Evolutionary conservation across 92 coral and sea anemone genomes (phyloP), one percentile per base, ranked within the genome.

Genomic region (Phenganax subtilis): DNA sequence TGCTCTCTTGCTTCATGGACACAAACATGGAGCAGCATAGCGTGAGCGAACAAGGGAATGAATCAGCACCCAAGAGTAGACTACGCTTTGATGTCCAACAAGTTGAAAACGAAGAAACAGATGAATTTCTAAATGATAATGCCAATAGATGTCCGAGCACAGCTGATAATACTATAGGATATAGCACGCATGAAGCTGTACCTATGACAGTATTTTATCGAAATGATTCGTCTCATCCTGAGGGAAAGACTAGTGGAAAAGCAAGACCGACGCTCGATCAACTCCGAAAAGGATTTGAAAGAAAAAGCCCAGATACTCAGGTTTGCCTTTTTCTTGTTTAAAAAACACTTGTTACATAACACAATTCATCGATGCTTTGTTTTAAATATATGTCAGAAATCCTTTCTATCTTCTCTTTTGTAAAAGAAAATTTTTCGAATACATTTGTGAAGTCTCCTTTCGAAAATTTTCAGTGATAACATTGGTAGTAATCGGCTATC

Each of bases 181-280:
- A 96, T 77, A 92, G 96, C 37, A 93, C 97, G 0, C 90, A 96
- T 82, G 99, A 96, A 82, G 99, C 99, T 25, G 89, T 96, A 0
- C 99, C 99, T 0, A 92, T 92, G 99, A 96, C 99, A 4, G 93
- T 96, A 53, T 96, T 96, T 74, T 96, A 96, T 82, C 85, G 99
- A 25, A 89, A 96, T 71, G 99, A 96, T 25, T 80, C 92, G 80
- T 87, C 91, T 2, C 73, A 79, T 11, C 8, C 51, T 65, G 91
- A 90, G 51, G 88, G 88, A 44, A 85, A 88, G 51, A 31, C 79
- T 10, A 71, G 81, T 20, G 88, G 90, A 55, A 92, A 87, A 64
- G 85, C 93, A 55, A 86, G 99, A 15, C 99, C 99, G 58, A 96
- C 99, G 10, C 87, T 96, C 4, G 88, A 86, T 75, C 96, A 96